Evolutionary conservation across 2,888 invertebrate species (phyloP).

Genomic region (Nebria salina): DNA sequence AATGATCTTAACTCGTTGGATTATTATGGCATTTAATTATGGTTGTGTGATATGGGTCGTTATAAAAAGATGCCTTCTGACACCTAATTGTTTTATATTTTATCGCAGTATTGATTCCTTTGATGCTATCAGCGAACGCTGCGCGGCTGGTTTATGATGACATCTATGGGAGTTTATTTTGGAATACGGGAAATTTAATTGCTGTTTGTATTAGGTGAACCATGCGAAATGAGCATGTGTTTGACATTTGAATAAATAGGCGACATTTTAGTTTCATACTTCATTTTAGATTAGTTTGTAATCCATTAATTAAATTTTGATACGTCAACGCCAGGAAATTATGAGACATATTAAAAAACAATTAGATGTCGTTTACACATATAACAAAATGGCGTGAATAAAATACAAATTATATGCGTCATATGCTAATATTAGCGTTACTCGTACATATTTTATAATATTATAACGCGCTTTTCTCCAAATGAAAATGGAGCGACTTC

Average conservation of each 20-base stretch:
- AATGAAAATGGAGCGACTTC: too few species aligned
- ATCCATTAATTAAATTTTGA: conserved; percentile 1
- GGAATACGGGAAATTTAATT: conserved; percentile 4
- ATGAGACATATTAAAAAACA: not conserved
- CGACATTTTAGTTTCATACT: conserved; percentile 6
- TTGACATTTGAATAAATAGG: conserved; percentile 20
- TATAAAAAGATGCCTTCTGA: not conserved
- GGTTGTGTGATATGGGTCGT: not conserved
- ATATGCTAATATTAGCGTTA: not conserved
- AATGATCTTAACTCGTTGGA: not conserved
- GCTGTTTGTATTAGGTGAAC: not conserved
- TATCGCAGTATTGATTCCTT: not conserved
- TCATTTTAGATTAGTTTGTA: conserved; percentile 2
- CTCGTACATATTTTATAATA: too few species aligned
- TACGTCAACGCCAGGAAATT: not conserved
- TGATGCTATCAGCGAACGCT: not conserved
- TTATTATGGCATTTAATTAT: not conserved
- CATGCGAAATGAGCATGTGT: conserved; percentile 18
- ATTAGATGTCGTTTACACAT: not conserved
- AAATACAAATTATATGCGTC: not conserved
- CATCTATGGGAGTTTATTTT: not conserved
- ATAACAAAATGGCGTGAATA: not conserved
- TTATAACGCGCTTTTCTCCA: too few species aligned
- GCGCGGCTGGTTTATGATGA: not conserved
- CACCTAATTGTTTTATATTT: not conserved